Conservation (phyloP, 2,797 vertebrate genomes). For the Pristis pectinata region DNA sequence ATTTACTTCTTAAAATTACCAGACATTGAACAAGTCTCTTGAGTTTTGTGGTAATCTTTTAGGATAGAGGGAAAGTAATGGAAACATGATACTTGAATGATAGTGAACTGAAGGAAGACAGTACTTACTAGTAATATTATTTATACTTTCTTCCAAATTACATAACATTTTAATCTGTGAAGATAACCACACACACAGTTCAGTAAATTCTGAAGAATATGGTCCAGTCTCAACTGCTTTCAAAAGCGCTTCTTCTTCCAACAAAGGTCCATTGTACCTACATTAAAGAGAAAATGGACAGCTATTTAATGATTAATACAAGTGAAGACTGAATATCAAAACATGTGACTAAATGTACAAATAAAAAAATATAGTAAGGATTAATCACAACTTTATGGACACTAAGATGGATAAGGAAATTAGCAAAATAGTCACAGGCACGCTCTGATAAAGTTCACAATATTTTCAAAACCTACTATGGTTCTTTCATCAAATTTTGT, state of each 20-base stretch:
- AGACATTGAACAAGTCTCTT: neutral
- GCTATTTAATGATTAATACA: neutral
- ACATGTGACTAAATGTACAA: neutral
- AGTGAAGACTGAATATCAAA: neutral
- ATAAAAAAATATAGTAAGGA: neutral
- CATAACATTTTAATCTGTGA: conserved; percentile 67
- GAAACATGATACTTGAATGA: neutral
- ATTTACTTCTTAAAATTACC: neutral
- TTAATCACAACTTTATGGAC: neutral
- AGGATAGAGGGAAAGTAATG: neutral
- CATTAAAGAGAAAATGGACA: neutral
- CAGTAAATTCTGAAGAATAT: conserved; percentile 69
- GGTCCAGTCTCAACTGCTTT: conserved; percentile 70
- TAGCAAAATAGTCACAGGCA: neutral
- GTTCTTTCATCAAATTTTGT: neutral
- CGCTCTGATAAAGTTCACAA: neutral
- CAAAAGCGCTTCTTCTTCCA: conserved; percentile 68
- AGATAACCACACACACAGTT: conserved; percentile 76
- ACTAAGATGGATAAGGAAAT: neutral
- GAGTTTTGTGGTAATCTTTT: neutral
- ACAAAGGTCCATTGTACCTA: conserved; percentile 77
- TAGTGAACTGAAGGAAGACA: neutral
- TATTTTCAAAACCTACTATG: neutral
- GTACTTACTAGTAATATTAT: conserved; percentile 62
- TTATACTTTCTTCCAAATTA: conserved; percentile 71